Evolutionary conservation across 2,797 vertebrate species (phyloP).

Genomic region (Distichodus sexfasciatus): DNA sequence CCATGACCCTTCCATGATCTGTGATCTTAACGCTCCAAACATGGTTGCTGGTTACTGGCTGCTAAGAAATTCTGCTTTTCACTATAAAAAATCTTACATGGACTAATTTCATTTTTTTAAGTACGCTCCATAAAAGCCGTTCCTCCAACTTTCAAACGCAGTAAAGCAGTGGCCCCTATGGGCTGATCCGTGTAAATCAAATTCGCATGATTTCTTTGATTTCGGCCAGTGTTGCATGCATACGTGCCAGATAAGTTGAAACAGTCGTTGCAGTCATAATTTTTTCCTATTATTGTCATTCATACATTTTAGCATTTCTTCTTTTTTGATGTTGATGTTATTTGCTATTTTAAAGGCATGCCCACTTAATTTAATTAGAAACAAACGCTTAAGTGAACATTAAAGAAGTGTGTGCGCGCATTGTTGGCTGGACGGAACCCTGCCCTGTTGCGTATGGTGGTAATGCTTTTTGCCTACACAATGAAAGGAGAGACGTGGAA

Average conservation of each 20-base stretch:
- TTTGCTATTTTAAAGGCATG: neutral
- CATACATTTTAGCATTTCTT: neutral
- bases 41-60: too few species aligned
- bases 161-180: constrained; percentile 71
- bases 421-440: too few species aligned
- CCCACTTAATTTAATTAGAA: neutral
- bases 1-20: neutral
- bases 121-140: constrained; percentile 25
- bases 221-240: neutral
- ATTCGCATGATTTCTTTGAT: constrained; percentile 31
- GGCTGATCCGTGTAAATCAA: constrained; percentile 63
- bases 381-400: too few species aligned
- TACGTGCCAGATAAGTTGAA: neutral
- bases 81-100: neutral
- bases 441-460: too few species aligned
- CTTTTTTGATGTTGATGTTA: neutral
- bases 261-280: too few species aligned
- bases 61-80: too few species aligned
- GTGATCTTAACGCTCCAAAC: too few species aligned
- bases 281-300: neutral
- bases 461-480: too few species aligned
- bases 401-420: too few species aligned
- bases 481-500: too few species aligned
- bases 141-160: constrained; percentile 50
- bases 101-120: neutral